Percentiles rank a stretch among this genome's conserved stretches.
Evolutionary conservation across 2,888 invertebrate genomes (phyloP).

Genomic region (Amphimallon solstitiale): DNA sequence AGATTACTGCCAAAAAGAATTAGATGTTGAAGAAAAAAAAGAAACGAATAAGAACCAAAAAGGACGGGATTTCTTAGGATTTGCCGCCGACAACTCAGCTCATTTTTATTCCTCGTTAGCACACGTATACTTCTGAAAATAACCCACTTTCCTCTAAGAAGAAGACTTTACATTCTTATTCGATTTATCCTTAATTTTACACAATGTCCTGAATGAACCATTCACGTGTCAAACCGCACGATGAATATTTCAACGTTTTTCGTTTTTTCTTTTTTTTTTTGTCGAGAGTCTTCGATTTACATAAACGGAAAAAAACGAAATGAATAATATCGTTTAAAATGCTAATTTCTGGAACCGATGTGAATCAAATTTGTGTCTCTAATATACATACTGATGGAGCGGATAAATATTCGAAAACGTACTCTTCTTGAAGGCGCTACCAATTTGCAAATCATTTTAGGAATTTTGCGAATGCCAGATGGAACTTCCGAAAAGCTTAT

Average conservation of each 20-base stretch:
- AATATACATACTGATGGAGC: no score
- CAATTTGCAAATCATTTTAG: no score
- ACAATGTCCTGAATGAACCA: background rate
- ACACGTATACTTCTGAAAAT: background rate
- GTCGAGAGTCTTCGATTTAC: no score
- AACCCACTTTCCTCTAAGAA: background rate
- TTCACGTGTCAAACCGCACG: conserved; percentile 3
- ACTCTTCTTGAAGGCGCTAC: no score
- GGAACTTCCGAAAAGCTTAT: no score
- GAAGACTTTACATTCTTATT: background rate
- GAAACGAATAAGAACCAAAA: no score
- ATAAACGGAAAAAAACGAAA: background rate
- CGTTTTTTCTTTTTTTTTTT: background rate
- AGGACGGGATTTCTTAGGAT: no score
- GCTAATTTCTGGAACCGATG: background rate
- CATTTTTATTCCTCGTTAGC: background rate
- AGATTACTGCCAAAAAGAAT: no score
- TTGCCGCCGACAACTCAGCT: no score
- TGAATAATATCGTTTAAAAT: conserved; percentile 8
- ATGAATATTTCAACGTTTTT: conserved; percentile 2
- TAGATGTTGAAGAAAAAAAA: no score
- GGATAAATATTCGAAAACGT: no score
- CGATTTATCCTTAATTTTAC: conserved; percentile 11
- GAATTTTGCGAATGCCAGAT: no score
- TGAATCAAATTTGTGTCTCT: background rate